These are phyloP conservation scores for Pseudochaenichthys georgianus DNA, from an alignment of 2,797 vertebrate genomes.

Conservation along the genomic window DNA sequence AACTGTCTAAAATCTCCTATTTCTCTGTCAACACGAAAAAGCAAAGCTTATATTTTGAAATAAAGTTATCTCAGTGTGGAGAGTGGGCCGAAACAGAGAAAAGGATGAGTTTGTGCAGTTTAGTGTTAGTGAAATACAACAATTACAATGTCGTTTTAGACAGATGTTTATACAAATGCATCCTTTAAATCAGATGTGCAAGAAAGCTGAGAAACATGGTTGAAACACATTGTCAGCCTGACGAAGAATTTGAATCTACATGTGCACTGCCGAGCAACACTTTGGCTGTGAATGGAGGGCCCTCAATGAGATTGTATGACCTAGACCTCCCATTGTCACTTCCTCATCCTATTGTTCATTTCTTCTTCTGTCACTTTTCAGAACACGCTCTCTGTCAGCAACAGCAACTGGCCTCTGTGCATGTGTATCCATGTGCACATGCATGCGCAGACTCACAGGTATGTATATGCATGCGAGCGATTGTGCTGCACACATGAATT, in stretches of 20 bases:
- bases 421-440: slow-evolving; percentile 5
- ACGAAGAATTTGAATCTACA: not conserved
- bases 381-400: slow-evolving; percentile 12
- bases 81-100: not conserved
- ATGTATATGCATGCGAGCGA: slow-evolving; percentile 22
- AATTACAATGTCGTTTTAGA: not conserved
- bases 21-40: not conserved
- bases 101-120: not conserved
- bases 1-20: not conserved
- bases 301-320: slow-evolving; percentile 7
- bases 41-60: not conserved
- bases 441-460: slow-evolving; percentile 9
- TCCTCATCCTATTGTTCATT: slow-evolving; percentile 35
- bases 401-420: slow-evolving; percentile 2
- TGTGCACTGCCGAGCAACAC: not conserved
- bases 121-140: no score
- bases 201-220: not conserved
- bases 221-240: not conserved
- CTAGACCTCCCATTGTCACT: slow-evolving; percentile 24
- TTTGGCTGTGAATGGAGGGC: not conserved
- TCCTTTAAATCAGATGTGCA: not conserved
- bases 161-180: not conserved
- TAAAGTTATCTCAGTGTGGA: not conserved
- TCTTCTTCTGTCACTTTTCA: slow-evolving; percentile 32
- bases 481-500: slow-evolving; percentile 39